Evolutionary conservation across 2,888 invertebrate genomes (phyloP), one percentile per base, ranked within the genome.

Genomic region (Cataglyphis altisquamis): DNA sequence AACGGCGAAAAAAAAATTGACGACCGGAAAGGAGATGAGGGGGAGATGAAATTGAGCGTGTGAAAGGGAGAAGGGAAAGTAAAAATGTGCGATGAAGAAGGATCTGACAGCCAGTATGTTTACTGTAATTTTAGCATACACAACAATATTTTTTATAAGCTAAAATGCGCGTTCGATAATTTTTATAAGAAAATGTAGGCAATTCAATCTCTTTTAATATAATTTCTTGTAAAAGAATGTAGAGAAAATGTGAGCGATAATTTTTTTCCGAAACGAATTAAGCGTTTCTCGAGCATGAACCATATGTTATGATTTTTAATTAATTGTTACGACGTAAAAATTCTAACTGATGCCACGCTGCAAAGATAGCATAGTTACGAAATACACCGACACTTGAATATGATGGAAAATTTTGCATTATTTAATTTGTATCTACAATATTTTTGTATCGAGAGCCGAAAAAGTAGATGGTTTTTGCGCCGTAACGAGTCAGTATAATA

Each of bases 1-100:
- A 82, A 87, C 75, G 75, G 88, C 85, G 78, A 78, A 88, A 80
- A 80, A 88, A 80, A 87, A 88, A 90, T 86, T 55, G 63, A 70
- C 70, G 78, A 25, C 45, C 18, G 57, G 57, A 63, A 52, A 66
- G 2, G 18, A 63, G 32, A 15, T 36, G 39, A 21, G 52, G 63
- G 60, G 32, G 67, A 63, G 12, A 73, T 55, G 18, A n/a, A 55
- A 67, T 52, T 68, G 74, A 74, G 25, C 21, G 21, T 45, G 41
- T 55, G 41, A 60, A 55, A 21, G 5, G 63, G 15, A 25, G 15
- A 36, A 39, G n/a, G 62, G 21, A 8, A 41, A 62, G 48, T 70
- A 39, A 82, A 62, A 78, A 25, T 70, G 32, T 41, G 36, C n/a
- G 10, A 36, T 6, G 39, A 41, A 41, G 66, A 67, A 32, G 36